phyloP scores from a whole-genome alignment of 2,797 vertebrate genomes.

The Acrossocheilus wenchowensis region DNA sequence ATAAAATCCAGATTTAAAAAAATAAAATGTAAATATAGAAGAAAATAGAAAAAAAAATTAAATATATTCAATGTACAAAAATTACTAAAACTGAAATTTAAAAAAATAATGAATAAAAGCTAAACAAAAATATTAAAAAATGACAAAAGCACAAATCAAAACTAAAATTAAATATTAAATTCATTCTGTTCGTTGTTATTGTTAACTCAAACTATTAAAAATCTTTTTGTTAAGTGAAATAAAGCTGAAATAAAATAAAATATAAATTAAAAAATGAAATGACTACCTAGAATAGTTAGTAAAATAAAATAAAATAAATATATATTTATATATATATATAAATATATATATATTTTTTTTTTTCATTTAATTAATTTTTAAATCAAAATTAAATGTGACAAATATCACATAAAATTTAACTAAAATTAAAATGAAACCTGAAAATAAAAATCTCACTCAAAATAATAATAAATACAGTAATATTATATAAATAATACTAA shows the following conservation, averaged over 20 bases:
- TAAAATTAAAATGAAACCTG: neutral
- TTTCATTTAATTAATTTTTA: too few relatives aligned
- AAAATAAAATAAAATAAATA: neutral
- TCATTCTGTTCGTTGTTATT: too few relatives aligned
- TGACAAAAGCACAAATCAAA: neutral
- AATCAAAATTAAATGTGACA: neutral
- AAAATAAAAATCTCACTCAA: too few relatives aligned
- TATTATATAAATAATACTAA: neutral
- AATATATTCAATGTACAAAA: too few relatives aligned
- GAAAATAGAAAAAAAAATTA: too few relatives aligned
- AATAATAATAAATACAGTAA: neutral
- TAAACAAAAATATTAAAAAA: neutral
- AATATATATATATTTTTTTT: too few relatives aligned
- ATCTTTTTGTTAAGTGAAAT: neutral
- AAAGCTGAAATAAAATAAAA: neutral
- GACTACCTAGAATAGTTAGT: neutral
- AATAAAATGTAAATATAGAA: too few relatives aligned
- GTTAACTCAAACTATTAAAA: neutral
- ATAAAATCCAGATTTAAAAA: too few relatives aligned
- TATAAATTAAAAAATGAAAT: neutral
- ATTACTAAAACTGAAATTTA: too few relatives aligned
- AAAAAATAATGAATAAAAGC: neutral
- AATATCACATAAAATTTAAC: neutral
- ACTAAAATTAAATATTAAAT: too few relatives aligned
- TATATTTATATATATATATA: too few relatives aligned